Evolutionary conservation across 2,888 invertebrate species (phyloP), one percentile per base, ranked within the genome.

Genomic region (Drosophila setosimentum): DNA sequence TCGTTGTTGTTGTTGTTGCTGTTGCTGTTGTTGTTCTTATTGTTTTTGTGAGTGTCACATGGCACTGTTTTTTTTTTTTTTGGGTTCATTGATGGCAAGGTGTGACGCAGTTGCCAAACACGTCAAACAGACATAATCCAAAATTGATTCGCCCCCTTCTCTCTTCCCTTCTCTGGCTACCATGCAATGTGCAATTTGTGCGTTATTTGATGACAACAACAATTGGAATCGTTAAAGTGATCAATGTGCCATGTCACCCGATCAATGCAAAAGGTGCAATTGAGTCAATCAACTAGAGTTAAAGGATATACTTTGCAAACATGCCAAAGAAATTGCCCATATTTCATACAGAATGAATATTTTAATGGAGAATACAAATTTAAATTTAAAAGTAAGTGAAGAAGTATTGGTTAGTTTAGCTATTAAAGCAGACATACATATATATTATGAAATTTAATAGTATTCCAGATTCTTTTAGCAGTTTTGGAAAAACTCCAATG

Each of bases 91-190:
- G 60, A 48, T 62, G 69, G 84, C 83, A 84, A 84, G 83, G 82
- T 89, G 83, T 80, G 87, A 87, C 75, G 76, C 87, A 78, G 71
- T 79, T 76, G 68, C 54, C 73, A 79, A 71, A 76, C 76, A 81
- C 55, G 29, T 76, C 79, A 82, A 79, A 79, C 80, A 82, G 64
- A 67, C 72, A 83, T 78, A 80, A 80, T 83, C 72, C 74, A 68
- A 69, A 77, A 73, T 77, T 68, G 70, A 83, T 80, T 76, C 74
- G 58, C 63, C 62, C 57, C 64, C 50, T 32, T 29, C 53, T 33
- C 33, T 27, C 27, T 3, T 3, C 27, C 27, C 27, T 27, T 27
- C 30, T 24, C 21, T 35, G 13, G 1, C 24, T 5, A 2, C 40
- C 50, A 8, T 24, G 70, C 66, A 63, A 67, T 74, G 66, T 79